Base-by-base conservation (phyloP, 2,888 invertebrate species). In the Eremobia ochroleuca region DNA sequence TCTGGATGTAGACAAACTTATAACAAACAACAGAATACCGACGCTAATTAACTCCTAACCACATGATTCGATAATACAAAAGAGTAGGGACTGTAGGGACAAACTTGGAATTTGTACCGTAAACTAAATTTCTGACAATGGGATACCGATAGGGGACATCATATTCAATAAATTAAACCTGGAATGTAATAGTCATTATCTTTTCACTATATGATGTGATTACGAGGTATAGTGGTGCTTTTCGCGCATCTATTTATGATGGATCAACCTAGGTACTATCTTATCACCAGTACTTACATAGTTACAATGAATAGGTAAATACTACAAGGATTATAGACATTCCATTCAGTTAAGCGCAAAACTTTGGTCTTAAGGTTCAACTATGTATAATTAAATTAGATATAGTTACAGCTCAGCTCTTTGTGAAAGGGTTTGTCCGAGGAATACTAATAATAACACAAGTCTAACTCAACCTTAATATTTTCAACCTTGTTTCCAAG, bases 11-110 rank as follows among this genome's bases (percentile, higher is more conserved):
- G 34, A 52, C 13, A 65, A 73, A 70, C 37, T 67, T 46, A 55
- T n/a, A 55, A 55, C 71, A 73, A 78, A 62, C 59, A 70, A 40
- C 64, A 37, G n/a, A n/a, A 37, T 5, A n/a, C 43, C 25, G 28
- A 21, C 43, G 21, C 66, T 73, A 73, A 73, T 68, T 58, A 73
- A 78, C 55, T 78, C 40, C 55, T 37, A 28, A 66, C 59, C 59
- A 25, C 49, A 55, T 61, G 15, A 62, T 67, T 43, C 40, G 18
- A 25, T n/a, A 46, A 46, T 37, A 59, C 73, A 61, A 73, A 55
- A 67, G 59, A 52, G 34, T 59, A n/a, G 34, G 18, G 13, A 6
- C 43, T 25, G 43, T n/a, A 62, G 67, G 31, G 62, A 62, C 46
- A 11, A 67, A 73, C 55, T 78, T 37, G 61, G 79, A 21, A 4